Conservation (phyloP, 1,140 invertebrate genomes). For the Ridgeia piscesae region DNA sequence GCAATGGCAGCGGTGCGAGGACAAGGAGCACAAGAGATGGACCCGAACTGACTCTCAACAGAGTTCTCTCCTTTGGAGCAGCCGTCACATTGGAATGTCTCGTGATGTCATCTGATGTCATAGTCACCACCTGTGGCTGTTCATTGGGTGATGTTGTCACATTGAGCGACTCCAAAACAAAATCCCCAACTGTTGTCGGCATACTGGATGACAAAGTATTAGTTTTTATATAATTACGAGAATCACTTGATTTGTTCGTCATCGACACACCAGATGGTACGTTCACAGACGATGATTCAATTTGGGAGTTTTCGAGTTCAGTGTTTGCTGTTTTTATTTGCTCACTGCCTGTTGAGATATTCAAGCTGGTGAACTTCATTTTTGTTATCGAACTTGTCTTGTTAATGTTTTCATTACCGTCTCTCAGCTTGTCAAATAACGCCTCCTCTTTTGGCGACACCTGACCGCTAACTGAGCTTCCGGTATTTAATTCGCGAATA, state of each 20-base stretch:
- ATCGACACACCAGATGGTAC: neutral
- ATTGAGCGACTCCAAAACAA: neutral
- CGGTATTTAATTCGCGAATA: neutral
- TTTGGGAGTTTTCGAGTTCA: neutral
- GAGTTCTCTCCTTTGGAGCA: neutral
- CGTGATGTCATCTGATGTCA: neutral
- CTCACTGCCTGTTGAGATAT: neutral
- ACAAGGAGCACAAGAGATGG: constrained; percentile 41
- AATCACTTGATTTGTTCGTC: neutral
- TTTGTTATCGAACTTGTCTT: neutral
- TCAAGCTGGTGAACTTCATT: neutral
- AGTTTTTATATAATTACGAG: neutral
- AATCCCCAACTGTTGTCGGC: neutral
- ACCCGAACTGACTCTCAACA: neutral
- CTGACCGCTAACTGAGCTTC: neutral
- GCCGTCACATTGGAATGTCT: neutral
- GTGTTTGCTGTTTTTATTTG: neutral
- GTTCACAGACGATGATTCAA: neutral
- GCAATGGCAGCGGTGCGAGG: constrained; percentile 42
- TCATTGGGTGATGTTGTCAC: neutral
- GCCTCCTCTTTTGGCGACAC: neutral
- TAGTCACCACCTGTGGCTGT: neutral
- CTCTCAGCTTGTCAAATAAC: neutral
- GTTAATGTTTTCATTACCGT: neutral
- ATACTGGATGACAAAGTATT: neutral